A percentile compares a stretch with the other conserved stretches of the same genome.
phyloP scores from a whole-genome alignment of 2,888 invertebrate species.

The Trimorus sp. region DNA sequence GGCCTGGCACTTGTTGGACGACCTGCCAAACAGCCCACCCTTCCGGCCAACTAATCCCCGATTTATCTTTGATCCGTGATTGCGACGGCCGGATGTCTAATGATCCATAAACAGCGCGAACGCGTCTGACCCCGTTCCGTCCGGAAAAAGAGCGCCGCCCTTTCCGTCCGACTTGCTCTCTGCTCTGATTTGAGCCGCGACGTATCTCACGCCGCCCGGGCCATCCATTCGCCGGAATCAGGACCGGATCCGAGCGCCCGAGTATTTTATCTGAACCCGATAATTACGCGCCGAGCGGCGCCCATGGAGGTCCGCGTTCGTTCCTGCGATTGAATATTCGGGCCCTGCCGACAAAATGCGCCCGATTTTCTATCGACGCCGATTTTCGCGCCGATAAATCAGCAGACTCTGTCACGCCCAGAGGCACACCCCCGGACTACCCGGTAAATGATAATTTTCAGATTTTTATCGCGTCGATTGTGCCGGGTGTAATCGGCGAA shows the following conservation, averaged over 20 bases:
- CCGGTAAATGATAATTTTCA: constrained; percentile 43
- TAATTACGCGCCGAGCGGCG: constrained; percentile 41
- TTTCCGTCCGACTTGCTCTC: constrained; percentile 35
- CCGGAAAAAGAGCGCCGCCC: constrained; percentile 35
- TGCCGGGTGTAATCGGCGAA: constrained; percentile 6
- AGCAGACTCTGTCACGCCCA: constrained; percentile 47
- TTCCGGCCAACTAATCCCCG: constrained; percentile 1
- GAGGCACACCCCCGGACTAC: constrained; percentile 43
- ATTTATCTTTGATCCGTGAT: constrained; percentile 14
- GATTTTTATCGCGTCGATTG: constrained; percentile 23
- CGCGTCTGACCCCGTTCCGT: not conserved
- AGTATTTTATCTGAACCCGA: constrained; percentile 57
- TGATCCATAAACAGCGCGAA: constrained; percentile 20
- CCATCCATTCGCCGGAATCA: constrained; percentile 46
- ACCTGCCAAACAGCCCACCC: too few species aligned
- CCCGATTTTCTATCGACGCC: constrained; percentile 29
- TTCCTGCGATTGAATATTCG: constrained; percentile 47
- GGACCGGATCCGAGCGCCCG: constrained; percentile 54
- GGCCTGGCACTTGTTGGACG: too few species aligned
- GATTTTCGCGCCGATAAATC: constrained; percentile 43
- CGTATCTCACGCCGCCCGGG: constrained; percentile 25
- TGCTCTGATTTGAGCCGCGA: constrained; percentile 52
- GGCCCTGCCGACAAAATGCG: constrained; percentile 36
- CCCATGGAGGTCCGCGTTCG: too few species aligned
- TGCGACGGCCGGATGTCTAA: constrained; percentile 5